These are phyloP conservation scores for Hippocampus zosterae DNA, from an alignment of 2,113 vertebrate genomes.

Conservation along the genomic window DNA sequence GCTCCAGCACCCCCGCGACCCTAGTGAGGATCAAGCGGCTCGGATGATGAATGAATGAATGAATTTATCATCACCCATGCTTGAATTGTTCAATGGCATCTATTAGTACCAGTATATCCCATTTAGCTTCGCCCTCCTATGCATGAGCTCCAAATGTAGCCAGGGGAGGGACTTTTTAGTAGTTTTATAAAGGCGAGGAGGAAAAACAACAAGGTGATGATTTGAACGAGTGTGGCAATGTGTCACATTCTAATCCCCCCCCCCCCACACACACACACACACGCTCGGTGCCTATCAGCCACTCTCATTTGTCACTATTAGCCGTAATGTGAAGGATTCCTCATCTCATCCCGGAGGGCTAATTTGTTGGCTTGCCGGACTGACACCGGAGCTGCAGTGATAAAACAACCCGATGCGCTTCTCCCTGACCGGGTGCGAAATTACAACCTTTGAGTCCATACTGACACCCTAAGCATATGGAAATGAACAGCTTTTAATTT, in stretches of 20 bases:
- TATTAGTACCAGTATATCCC: slow-evolving; percentile 81
- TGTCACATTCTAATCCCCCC: slow-evolving; percentile 29
- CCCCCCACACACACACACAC: slow-evolving; percentile 36
- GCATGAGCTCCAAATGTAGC: slow-evolving; percentile 31
- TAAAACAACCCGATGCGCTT: slow-evolving; percentile 51
- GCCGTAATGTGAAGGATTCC: slow-evolving; percentile 60
- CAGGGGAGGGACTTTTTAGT: slow-evolving; percentile 60
- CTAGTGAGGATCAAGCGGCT: no score
- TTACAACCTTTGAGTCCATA: slow-evolving; percentile 48
- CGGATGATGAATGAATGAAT: no score
- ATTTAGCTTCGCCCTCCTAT: slow-evolving; percentile 68
- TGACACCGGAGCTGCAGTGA: slow-evolving; percentile 39
- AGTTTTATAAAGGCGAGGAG: slow-evolving; percentile 12
- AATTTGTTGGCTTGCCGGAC: slow-evolving; percentile 63
- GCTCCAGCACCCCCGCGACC: no score
- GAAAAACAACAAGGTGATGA: slow-evolving; percentile 35
- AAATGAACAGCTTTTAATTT: slow-evolving; percentile 42
- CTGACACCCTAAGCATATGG: slow-evolving; percentile 33
- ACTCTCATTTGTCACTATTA: slow-evolving; percentile 70
- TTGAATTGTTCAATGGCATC: slow-evolving; percentile 81
- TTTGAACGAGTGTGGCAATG: slow-evolving; percentile 43
- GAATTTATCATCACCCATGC: slow-evolving; percentile 75
- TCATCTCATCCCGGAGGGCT: slow-evolving; percentile 60
- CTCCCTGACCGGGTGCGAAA: slow-evolving; percentile 51
- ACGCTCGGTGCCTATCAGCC: slow-evolving; percentile 46